These are phyloP conservation scores for Chaetorhynchus papuensis DNA, from an alignment of 2,113 vertebrate genomes.

Conservation along the genomic window DNA sequence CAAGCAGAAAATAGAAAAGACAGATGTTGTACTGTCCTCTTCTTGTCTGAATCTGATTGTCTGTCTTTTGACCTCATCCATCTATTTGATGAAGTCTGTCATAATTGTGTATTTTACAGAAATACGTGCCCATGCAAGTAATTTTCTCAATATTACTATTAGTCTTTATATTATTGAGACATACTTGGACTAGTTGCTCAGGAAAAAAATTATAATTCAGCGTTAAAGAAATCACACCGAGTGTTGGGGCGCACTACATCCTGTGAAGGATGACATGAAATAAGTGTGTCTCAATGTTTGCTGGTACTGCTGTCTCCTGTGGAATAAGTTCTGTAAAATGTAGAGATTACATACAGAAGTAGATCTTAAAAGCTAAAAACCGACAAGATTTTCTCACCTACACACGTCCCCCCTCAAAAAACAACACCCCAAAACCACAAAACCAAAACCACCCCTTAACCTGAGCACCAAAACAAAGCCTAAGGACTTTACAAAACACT, in stretches of 20 bases:
- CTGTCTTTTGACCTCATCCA: background rate
- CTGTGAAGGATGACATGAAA: background rate
- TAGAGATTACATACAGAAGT: background rate
- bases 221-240: background rate
- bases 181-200: background rate
- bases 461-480: background rate
- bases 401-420: fast-evolving
- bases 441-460: background rate
- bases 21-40: slow-evolving; percentile 16
- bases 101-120: background rate
- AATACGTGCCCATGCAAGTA: background rate
- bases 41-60: slow-evolving; percentile 21
- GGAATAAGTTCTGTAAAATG: background rate
- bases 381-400: background rate
- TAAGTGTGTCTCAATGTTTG: background rate
- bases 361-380: background rate
- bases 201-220: background rate
- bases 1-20: slow-evolving; percentile 17
- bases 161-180: background rate
- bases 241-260: background rate
- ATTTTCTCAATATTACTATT: background rate
- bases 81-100: background rate
- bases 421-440: background rate
- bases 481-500: background rate
- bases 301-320: background rate